A percentile compares a stretch with the other conserved stretches of the same genome.
These are phyloP conservation scores for Drosophila parthenogenetica DNA, from an alignment of 2,888 invertebrate species.

Conservation along the genomic window DNA sequence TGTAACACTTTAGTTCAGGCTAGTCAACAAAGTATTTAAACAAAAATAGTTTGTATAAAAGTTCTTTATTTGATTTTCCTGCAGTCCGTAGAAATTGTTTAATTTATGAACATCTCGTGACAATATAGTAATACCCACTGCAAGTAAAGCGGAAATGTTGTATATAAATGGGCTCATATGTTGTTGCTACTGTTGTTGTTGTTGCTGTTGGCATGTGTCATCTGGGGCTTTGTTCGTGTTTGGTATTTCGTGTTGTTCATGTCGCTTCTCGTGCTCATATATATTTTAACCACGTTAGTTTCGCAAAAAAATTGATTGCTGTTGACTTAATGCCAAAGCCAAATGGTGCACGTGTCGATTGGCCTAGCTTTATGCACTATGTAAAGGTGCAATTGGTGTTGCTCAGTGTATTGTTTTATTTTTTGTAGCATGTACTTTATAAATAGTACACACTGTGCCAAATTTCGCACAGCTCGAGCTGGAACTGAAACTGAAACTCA, in stretches of 20 bases:
- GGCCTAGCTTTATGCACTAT: slow-evolving; percentile 44
- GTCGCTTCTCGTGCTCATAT: slow-evolving; percentile 47
- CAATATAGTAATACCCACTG: slow-evolving; percentile 1
- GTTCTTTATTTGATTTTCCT: not conserved
- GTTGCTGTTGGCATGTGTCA: slow-evolving; percentile 14
- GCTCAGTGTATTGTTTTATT: slow-evolving; percentile 5
- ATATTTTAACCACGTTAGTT: slow-evolving; percentile 61
- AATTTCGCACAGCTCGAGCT: slow-evolving; percentile 15
- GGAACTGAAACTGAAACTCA: slow-evolving; percentile 6
- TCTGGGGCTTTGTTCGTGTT: slow-evolving; percentile 39
- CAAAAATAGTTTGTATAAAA: too few relatives aligned
- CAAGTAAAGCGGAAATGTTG: slow-evolving; percentile 12
- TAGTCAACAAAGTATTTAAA: too few relatives aligned
- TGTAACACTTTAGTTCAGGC: too few relatives aligned
- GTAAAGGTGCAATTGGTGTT: slow-evolving; percentile 40
- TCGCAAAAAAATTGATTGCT: slow-evolving; percentile 69
- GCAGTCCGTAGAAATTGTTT: not conserved
- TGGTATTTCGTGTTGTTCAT: slow-evolving; percentile 27
- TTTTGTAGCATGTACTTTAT: slow-evolving; percentile 6
- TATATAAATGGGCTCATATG: slow-evolving; percentile 5
- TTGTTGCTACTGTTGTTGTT: slow-evolving; percentile 1
- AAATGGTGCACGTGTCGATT: slow-evolving; percentile 54
- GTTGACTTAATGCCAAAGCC: slow-evolving; percentile 56
- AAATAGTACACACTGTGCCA: slow-evolving; percentile 34
- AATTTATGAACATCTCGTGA: slow-evolving; percentile 4